Conservation (phyloP, 2,113 vertebrate species). For the Calidris pugnax region DNA sequence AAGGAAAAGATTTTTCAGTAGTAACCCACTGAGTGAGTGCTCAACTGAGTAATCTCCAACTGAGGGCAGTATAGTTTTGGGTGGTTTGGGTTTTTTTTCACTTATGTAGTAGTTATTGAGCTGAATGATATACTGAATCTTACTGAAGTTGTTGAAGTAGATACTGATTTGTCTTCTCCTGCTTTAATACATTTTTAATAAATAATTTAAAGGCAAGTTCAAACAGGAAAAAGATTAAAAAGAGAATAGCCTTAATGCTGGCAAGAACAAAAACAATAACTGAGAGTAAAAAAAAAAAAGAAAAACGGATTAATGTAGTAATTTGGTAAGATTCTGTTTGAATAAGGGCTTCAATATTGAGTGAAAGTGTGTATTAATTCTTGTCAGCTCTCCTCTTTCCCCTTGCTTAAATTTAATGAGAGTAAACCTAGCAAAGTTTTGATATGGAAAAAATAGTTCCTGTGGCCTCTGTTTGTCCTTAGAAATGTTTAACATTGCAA, state of each 20-base stretch:
- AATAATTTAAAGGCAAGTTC: background rate
- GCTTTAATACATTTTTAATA: background rate
- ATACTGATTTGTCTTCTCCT: background rate
- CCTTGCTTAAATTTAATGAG: background rate
- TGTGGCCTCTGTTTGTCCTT: slow-evolving; percentile 54
- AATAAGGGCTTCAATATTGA: background rate
- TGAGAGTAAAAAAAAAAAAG: background rate
- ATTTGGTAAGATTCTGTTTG: background rate
- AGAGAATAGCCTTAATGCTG: background rate
- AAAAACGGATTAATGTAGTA: background rate
- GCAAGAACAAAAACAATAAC: background rate
- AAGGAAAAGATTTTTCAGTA: background rate
- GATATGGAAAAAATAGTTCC: background rate
- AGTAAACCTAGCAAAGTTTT: slow-evolving; percentile 33
- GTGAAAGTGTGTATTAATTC: background rate
- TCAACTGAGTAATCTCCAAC: background rate
- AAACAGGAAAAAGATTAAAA: background rate
- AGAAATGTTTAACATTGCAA: slow-evolving; percentile 16
- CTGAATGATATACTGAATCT: background rate
- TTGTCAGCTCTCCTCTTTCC: background rate
- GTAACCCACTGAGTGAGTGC: background rate
- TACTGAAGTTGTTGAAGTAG: background rate
- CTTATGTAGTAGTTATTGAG: background rate
- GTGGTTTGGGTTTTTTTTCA: background rate
- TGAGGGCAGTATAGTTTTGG: background rate